Base-by-base conservation (phyloP, 2,113 vertebrate genomes). In the Athene noctua region DNA sequence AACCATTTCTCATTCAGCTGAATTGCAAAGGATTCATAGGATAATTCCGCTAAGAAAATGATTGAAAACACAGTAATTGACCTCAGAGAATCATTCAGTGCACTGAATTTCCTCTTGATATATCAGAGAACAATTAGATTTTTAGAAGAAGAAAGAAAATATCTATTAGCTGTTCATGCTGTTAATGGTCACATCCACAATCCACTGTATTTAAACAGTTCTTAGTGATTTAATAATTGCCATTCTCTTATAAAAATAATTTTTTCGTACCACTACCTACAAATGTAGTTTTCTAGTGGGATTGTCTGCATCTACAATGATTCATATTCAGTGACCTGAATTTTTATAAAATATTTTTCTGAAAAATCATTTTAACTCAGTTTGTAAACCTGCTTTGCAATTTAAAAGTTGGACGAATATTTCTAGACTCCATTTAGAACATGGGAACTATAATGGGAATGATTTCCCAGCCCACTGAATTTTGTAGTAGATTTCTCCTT, bases 161-260 rank as follows among this genome's bases (percentile, higher is more conserved):
- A 92, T 79, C 67, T 90, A 75, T 92, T 96, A 86, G 88, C 36
- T 92, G 75, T 92, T 95, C 82, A 32, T 65, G 34, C 42, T 80
- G 36, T 17, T 96, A 92, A 95, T 88, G 72, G 92, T 90, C 81
- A 88, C 74, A 88, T 94, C 81, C 54, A 73, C 79, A 90, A 85
- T 93, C 63, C 67, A 90, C 65, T 52, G 36, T 55, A 74, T 96
- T 92, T 91, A 91, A 88, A 74, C 57, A 90, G 55, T 67, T 93
- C 73, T 46, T 38, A 84, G 90, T 94, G 86, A 94, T 93, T 92
- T 89, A 93, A 93, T 93, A 96, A 97, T 93, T 86, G 75, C 42
- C 47, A 78, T 94, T 96, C 82, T 86, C 38, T 94, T 94, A 92
- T 25, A 93, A 95, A 94, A 94, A 92, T 72, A 95, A 3, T 72